Conservation (phyloP, 1,140 invertebrate genomes). For the Chionoecetes opilio region DNA sequence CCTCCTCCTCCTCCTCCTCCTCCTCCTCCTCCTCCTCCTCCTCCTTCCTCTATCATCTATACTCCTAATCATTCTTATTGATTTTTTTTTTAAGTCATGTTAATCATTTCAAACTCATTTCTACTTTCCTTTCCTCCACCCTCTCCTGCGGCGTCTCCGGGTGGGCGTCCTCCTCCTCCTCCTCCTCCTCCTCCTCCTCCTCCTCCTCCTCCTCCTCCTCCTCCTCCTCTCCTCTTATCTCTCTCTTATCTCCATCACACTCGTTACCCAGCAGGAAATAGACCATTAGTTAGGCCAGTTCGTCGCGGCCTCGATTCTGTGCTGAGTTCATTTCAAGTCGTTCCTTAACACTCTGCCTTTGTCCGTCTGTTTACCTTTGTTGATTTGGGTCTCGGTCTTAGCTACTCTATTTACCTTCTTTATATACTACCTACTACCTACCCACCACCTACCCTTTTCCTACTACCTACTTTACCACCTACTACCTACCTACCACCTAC, state of each 20-base stretch:
- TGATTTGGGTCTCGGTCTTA: too few relatives aligned
- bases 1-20: background rate
- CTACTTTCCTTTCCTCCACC: background rate
- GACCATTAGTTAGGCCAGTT: background rate
- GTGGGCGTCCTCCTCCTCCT: background rate
- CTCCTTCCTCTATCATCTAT: conserved; percentile 17
- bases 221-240: background rate
- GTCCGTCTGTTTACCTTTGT: too few relatives aligned
- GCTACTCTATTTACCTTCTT: too few relatives aligned
- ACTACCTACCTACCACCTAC: too few relatives aligned
- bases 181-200: background rate
- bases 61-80: background rate
- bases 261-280: background rate
- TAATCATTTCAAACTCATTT: background rate
- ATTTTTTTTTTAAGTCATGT: background rate
- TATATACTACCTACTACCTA: too few relatives aligned
- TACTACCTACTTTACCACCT: too few relatives aligned
- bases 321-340: background rate
- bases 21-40: background rate
- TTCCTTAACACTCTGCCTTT: too few relatives aligned
- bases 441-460: too few relatives aligned
- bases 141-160: background rate
- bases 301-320: background rate
- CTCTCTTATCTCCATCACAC: background rate
- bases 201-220: background rate